Percentiles rank a stretch among this genome's conserved stretches.
phyloP scores from a whole-genome alignment of 2,888 invertebrate genomes.

The Chironomus tentans region DNA sequence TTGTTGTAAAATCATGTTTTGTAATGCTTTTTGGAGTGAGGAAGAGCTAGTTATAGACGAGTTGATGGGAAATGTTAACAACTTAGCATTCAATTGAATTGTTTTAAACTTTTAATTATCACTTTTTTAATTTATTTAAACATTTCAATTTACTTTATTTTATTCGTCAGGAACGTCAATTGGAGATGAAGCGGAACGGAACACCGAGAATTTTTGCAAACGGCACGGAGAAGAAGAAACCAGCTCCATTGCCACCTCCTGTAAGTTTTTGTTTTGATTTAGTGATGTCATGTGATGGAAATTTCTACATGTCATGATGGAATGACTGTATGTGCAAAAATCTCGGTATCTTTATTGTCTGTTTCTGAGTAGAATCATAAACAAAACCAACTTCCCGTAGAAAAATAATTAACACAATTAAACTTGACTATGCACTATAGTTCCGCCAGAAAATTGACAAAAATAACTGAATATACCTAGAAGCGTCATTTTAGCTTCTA shows the following conservation, averaged over 20 bases:
- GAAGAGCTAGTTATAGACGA: background rate
- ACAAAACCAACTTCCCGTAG: background rate
- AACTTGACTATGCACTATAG: too few relatives aligned
- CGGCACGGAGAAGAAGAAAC: background rate
- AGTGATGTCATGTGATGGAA: background rate
- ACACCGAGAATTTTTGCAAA: background rate
- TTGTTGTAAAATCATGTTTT: background rate
- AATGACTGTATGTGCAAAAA: too few relatives aligned
- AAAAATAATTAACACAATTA: too few relatives aligned
- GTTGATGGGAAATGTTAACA: background rate
- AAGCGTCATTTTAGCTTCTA: too few relatives aligned
- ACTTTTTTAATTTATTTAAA: background rate
- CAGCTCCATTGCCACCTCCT: conserved; percentile 54
- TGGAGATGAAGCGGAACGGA: conserved; percentile 3
- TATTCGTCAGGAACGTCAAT: conserved; percentile 12
- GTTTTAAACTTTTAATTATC: background rate
- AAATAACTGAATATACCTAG: too few relatives aligned
- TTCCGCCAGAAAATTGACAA: too few relatives aligned
- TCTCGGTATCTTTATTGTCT: too few relatives aligned
- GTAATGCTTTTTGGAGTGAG: background rate
- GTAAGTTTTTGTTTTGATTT: conserved; percentile 40
- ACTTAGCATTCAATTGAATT: background rate
- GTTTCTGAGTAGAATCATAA: background rate
- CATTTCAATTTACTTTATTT: background rate
- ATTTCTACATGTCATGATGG: background rate